Conservation (phyloP, 2,797 vertebrate genomes). For the Trachurus trachurus region DNA sequence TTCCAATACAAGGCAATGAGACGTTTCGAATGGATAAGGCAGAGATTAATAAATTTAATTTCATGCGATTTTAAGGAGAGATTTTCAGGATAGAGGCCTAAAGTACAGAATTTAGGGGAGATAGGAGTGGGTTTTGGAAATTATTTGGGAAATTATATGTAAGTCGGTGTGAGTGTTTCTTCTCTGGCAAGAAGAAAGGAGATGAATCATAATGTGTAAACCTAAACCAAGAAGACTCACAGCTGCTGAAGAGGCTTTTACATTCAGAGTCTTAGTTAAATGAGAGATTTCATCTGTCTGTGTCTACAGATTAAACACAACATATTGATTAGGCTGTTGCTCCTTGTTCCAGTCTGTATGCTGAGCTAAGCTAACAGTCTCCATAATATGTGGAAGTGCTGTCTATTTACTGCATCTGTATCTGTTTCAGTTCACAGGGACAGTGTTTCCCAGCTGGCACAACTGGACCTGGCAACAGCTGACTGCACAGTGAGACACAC, state of each 20-base stretch:
- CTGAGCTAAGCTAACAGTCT: background rate
- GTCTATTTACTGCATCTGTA: background rate
- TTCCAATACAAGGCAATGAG: too few relatives aligned
- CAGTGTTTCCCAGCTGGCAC: constrained; percentile 87
- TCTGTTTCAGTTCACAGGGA: constrained; percentile 89
- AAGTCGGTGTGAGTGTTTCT: too few relatives aligned
- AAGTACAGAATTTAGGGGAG: too few relatives aligned
- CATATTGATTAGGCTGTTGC: background rate
- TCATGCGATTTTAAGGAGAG: too few relatives aligned
- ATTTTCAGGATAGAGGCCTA: too few relatives aligned
- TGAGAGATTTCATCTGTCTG: background rate
- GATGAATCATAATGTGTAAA: background rate
- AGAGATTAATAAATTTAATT: too few relatives aligned
- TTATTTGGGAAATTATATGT: too few relatives aligned
- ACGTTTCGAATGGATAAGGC: too few relatives aligned
- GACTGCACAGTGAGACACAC: constrained; percentile 79
- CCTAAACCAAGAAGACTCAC: background rate
- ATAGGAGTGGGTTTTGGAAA: too few relatives aligned
- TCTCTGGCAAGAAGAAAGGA: background rate
- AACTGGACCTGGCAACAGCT: constrained; percentile 87
- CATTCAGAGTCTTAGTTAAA: background rate
- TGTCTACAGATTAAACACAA: background rate
- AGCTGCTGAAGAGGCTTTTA: too few relatives aligned
- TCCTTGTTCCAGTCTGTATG: background rate
- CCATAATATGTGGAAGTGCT: background rate